Percentiles rank a stretch among this genome's conserved stretches.
Evolutionary conservation across 1,140 invertebrate genomes (phyloP).

Genomic region (Pseudobourletiella spinata): DNA sequence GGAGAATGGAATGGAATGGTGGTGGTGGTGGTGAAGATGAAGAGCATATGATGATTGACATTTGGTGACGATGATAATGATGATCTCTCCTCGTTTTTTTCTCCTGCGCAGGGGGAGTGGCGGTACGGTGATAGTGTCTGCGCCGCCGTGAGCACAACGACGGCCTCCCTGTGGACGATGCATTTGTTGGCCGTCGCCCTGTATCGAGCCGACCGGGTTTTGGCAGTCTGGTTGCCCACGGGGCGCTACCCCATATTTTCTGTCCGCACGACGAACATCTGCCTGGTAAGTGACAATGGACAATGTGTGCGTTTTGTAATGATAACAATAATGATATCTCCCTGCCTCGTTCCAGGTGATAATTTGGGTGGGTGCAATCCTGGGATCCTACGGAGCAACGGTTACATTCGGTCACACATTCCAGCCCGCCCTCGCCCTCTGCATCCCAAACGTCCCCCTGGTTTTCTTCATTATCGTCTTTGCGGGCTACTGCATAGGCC

Average conservation of each 20-base stretch:
- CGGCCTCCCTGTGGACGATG: conserved; percentile 39
- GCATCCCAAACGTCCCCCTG: conserved; percentile 39
- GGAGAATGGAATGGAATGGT: too few relatives aligned
- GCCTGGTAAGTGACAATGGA: conserved; percentile 20
- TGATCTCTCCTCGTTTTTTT: too few relatives aligned
- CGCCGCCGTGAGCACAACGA: conserved; percentile 36
- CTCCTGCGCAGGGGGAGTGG: conserved; percentile 37
- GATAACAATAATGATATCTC: neutral
- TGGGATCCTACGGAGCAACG: conserved; percentile 35
- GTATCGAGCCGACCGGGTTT: conserved; percentile 37
- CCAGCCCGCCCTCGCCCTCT: conserved; percentile 39
- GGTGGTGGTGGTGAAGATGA: too few relatives aligned
- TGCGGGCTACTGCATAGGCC: conserved; percentile 37
- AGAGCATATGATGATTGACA: too few relatives aligned
- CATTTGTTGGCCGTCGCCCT: conserved; percentile 37
- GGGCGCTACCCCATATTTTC: conserved; percentile 34
- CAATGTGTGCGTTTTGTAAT: neutral
- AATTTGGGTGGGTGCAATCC: conserved; percentile 36
- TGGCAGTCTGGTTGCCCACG: conserved; percentile 39
- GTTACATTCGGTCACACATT: conserved; percentile 36
- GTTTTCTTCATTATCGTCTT: conserved; percentile 39
- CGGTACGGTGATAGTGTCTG: conserved; percentile 35
- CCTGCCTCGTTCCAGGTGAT: conserved; percentile 22
- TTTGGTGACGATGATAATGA: too few relatives aligned
- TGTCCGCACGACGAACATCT: conserved; percentile 25